Evolutionary conservation across 2,113 vertebrate genomes (phyloP).

Genomic region (Progne subis): DNA sequence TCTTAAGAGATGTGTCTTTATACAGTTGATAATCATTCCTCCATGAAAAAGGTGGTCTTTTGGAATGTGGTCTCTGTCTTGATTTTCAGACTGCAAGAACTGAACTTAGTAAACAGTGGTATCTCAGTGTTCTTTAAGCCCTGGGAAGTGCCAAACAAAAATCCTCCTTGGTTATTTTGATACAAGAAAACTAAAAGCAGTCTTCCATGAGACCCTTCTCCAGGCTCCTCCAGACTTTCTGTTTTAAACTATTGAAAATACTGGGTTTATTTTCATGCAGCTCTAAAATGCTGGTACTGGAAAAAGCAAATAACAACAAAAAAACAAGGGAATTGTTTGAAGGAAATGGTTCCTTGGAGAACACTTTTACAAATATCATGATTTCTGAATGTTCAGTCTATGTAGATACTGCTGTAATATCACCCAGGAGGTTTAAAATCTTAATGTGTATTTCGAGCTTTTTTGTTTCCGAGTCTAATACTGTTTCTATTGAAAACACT

Average conservation of each 20-base stretch:
- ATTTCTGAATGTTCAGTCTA: background rate
- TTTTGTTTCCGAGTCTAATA: background rate
- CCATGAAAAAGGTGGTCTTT: background rate
- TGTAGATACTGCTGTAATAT: background rate
- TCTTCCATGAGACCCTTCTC: background rate
- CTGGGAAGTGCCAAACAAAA: background rate
- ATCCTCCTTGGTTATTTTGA: background rate
- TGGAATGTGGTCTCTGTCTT: background rate
- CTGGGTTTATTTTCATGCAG: background rate
- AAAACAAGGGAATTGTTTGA: background rate
- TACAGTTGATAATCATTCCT: background rate
- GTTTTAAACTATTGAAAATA: background rate
- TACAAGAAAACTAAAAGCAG: background rate
- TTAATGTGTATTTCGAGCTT: background rate
- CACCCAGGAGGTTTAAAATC: background rate
- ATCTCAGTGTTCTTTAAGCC: background rate
- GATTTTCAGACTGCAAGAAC: background rate
- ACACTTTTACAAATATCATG: background rate
- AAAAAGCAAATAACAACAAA: background rate
- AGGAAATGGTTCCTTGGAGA: background rate
- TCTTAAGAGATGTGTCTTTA: background rate
- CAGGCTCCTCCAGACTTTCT: background rate
- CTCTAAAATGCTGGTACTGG: background rate
- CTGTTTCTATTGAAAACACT: background rate
- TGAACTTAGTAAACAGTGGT: background rate